phyloP scores from a whole-genome alignment of 2,888 invertebrate genomes.

The Scaeva pyrastri region DNA sequence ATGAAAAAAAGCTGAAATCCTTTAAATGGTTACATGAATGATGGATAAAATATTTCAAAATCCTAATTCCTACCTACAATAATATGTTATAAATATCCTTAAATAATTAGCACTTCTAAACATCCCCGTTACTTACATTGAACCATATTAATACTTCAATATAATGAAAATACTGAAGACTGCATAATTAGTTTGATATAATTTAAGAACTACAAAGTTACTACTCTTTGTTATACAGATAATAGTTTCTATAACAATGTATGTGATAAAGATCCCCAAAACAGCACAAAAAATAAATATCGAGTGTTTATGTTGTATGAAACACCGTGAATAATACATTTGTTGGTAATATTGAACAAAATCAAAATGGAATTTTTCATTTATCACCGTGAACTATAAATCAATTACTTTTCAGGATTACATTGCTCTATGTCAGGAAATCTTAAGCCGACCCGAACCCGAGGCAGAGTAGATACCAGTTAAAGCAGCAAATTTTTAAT shows the following conservation, averaged over 20 bases:
- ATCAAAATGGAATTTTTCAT: conserved; percentile 33
- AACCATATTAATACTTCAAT: too few relatives aligned
- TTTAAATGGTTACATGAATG: too few relatives aligned
- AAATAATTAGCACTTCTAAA: too few relatives aligned
- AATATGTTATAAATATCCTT: too few relatives aligned
- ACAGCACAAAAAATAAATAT: conserved; percentile 73
- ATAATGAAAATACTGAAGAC: too few relatives aligned
- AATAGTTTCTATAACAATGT: not conserved
- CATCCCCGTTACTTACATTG: too few relatives aligned
- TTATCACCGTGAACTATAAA: conserved; percentile 43
- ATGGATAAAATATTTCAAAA: too few relatives aligned
- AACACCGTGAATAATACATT: conserved; percentile 26
- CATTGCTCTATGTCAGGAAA: conserved; percentile 83
- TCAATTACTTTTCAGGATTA: conserved; percentile 80
- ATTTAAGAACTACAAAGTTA: not conserved
- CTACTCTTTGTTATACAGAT: not conserved
- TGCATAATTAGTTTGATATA: not conserved
- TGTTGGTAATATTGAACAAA: conserved; percentile 39
- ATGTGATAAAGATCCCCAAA: conserved; percentile 4
- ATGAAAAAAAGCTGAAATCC: too few relatives aligned
- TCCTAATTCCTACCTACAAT: too few relatives aligned
- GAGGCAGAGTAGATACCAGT: conserved; percentile 79
- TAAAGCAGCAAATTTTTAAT: not conserved
- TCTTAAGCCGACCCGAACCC: conserved; percentile 83
- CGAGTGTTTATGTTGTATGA: conserved; percentile 39